Base-by-base conservation (phyloP, 2,113 vertebrate species). In the Tinamus guttatus region DNA sequence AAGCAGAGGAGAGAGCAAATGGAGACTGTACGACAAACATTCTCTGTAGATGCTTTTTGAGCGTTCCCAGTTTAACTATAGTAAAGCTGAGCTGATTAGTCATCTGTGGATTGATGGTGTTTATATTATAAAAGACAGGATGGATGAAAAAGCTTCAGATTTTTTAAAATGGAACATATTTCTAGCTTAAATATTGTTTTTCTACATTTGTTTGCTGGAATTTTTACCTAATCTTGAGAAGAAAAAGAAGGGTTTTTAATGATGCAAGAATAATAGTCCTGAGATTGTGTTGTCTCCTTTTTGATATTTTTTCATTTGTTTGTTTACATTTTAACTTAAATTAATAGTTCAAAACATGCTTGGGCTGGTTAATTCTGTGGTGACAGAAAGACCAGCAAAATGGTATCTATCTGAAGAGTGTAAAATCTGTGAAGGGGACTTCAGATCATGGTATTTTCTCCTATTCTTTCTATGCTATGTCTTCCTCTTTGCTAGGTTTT, bases 31-130 rank as follows among this genome's bases (percentile, higher is more conserved):
- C 20, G 47, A 34, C 8, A 74, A 13, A 47, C 62, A 80, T 8
- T 27, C 4, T 64, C 64, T 65, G 20, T 62, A 28, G 34, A 27
- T 16, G 1, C 0, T 60, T 83, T 92, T 10, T 82, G 24, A 63
- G 12, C 13, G 11, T 56, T 85, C 9, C 12, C 51, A 64, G 3
- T 65, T 89, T 73, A 34, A 30, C 9, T 49, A 5, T 36, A 22
- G 22, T 70, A 27, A 63, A 80, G 2, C 3, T 47, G 3, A 36
- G 34, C n/a, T 2, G 0, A 4, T 58, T 38, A 8, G 5, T 90
- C 2, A 41, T 81, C 19, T 75, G 19, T 78, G 0, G 0, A 15
- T 41, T 63, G 5, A 3, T 51, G 6, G 0, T 17, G 22, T 69
- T 34, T 40, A 25, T 36, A 1, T 81, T 75, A 30, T 47, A 60